A percentile compares a stretch with the other conserved stretches of the same genome.
Evolutionary conservation across 2,113 vertebrate genomes (phyloP).

Genomic region (Pygoscelis antarcticus): DNA sequence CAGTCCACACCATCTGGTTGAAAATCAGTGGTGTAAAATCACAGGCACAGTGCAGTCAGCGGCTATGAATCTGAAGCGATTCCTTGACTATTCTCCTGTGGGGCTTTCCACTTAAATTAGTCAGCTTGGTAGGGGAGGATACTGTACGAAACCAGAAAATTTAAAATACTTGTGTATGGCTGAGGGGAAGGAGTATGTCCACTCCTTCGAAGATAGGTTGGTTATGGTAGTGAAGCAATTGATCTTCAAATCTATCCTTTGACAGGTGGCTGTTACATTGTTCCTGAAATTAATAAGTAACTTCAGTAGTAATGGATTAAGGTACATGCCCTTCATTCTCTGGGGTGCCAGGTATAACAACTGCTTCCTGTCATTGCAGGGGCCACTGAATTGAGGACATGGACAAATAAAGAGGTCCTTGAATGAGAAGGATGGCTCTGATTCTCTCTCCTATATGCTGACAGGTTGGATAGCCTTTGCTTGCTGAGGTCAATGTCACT

Average conservation of each 20-base stretch:
- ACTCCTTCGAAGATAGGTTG: background rate
- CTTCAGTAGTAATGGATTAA: background rate
- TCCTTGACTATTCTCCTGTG: background rate
- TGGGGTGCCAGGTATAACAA: background rate
- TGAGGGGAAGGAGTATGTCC: background rate
- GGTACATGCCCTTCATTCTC: no score
- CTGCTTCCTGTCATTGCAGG: background rate
- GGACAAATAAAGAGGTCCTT: background rate
- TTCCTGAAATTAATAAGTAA: background rate
- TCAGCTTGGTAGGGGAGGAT: background rate
- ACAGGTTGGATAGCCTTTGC: background rate
- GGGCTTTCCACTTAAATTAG: background rate
- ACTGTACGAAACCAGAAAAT: background rate
- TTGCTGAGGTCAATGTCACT: background rate
- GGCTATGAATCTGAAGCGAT: background rate
- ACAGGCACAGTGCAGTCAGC: background rate
- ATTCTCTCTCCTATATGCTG: background rate
- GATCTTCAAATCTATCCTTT: background rate
- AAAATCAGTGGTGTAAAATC: background rate
- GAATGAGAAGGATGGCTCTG: background rate
- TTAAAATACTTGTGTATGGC: background rate
- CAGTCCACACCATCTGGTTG: background rate
- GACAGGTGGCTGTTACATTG: background rate
- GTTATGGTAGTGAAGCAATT: background rate
- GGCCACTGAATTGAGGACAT: fast-evolving